phyloP scores from a whole-genome alignment of 30 jellyfish, hydroid and myxozoan species.

The Chrysaora quinquecirrha region DNA sequence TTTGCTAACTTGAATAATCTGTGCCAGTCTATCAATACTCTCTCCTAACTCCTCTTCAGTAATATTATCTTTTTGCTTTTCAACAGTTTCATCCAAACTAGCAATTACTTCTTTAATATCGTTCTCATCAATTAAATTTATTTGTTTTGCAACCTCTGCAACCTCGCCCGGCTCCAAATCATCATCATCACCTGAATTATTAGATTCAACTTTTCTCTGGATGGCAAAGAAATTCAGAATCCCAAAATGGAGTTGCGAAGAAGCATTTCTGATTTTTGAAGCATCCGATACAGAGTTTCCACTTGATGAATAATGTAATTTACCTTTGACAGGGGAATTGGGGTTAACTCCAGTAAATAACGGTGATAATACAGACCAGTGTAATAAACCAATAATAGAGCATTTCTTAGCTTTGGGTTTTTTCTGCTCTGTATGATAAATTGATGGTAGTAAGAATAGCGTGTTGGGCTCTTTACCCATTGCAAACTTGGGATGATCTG shows the following conservation, averaged over 20 bases:
- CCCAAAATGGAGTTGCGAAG: constrained; percentile 74
- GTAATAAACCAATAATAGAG: constrained; percentile 36
- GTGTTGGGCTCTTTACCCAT: constrained; percentile 52
- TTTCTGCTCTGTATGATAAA: constrained; percentile 34
- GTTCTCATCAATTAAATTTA: constrained; percentile 45
- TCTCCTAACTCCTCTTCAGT: constrained; percentile 65
- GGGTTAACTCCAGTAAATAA: constrained; percentile 50
- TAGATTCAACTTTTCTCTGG: constrained; percentile 53
- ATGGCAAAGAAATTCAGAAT: constrained; percentile 56
- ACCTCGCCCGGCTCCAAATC: constrained; percentile 96
- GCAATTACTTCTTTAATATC: constrained; percentile 46
- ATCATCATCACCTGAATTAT: constrained; percentile 60
- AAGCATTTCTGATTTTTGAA: constrained; percentile 38
- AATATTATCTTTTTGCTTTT: constrained; percentile 27
- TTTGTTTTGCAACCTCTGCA: constrained; percentile 63
- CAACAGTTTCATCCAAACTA: constrained; percentile 54
- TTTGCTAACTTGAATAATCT: constrained; percentile 71
- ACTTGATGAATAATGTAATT: constrained; percentile 2
- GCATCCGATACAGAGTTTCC: constrained; percentile 20
- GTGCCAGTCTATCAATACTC: constrained; percentile 74
- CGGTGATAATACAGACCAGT: constrained; percentile 85
- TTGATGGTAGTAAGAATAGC: constrained; percentile 66
- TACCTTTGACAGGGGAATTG: not conserved
- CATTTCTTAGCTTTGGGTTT: constrained; percentile 28
- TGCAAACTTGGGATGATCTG: constrained; percentile 52